Evolutionary conservation across 1,140 invertebrate genomes (phyloP).

Genomic region (Parasteatoda tepidariorum): DNA sequence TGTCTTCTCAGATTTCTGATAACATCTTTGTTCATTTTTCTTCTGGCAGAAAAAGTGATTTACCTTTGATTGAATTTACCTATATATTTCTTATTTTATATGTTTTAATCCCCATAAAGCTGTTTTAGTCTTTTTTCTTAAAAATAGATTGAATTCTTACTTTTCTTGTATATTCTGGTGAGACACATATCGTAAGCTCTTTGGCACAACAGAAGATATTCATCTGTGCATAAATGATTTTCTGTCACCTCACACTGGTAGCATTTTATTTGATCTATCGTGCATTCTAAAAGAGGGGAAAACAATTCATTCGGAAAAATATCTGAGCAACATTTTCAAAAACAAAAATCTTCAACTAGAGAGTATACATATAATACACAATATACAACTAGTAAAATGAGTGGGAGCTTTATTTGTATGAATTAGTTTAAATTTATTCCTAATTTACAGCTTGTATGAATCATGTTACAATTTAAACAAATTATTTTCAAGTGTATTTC

Average conservation of each 20-base stretch:
- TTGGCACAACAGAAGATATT: slow-evolving; percentile 69
- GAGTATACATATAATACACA: too few relatives aligned
- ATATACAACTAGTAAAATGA: too few relatives aligned
- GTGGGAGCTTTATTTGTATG: too few relatives aligned
- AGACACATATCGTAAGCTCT: slow-evolving; percentile 71
- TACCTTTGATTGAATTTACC: slow-evolving; percentile 2
- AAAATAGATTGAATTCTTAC: slow-evolving; percentile 64
- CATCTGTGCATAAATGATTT: slow-evolving; percentile 67
- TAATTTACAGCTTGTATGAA: too few relatives aligned
- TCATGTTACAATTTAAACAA: too few relatives aligned
- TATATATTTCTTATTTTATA: not conserved
- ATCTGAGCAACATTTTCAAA: too few relatives aligned
- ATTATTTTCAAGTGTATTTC: too few relatives aligned
- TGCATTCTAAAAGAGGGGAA: slow-evolving; percentile 20
- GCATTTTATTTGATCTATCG: slow-evolving; percentile 66
- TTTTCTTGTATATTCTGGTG: slow-evolving; percentile 70
- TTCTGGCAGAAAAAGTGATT: not conserved
- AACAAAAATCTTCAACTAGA: too few relatives aligned
- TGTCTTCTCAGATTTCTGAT: not conserved
- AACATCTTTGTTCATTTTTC: not conserved
- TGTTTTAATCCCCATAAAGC: not conserved
- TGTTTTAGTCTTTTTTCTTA: not conserved
- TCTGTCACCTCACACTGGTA: slow-evolving; percentile 71
- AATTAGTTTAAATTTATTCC: too few relatives aligned
- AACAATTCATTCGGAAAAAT: too few relatives aligned